A percentile compares a stretch with the other conserved stretches of the same genome.
phyloP scores from a whole-genome alignment of 2,113 vertebrate species.

The Eonycteris spelaea region DNA sequence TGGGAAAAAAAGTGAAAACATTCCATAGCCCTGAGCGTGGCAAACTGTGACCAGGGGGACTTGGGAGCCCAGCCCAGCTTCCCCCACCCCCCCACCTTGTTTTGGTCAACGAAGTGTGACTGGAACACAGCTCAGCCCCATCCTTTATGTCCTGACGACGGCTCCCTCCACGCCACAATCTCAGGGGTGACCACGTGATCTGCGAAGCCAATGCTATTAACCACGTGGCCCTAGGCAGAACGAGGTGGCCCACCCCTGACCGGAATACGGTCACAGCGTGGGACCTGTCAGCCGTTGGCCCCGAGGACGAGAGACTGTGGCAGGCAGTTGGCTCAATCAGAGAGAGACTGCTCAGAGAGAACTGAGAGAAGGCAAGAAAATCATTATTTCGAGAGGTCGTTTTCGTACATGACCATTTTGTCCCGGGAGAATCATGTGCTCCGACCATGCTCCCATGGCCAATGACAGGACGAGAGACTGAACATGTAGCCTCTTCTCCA shows the following conservation, averaged over 20 bases:
- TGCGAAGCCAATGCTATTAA: too few species aligned
- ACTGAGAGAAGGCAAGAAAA: neutral
- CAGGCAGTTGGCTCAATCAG: neutral
- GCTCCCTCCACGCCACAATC: neutral
- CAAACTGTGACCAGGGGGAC: too few species aligned
- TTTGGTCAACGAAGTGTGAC: neutral
- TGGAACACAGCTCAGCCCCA: neutral
- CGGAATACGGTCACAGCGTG: too few species aligned
- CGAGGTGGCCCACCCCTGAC: neutral
- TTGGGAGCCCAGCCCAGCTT: too few species aligned
- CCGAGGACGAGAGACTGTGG: neutral
- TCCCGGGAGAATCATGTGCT: neutral
- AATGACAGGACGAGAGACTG: too few species aligned
- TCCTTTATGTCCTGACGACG: accelerated
- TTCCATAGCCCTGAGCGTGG: accelerated
- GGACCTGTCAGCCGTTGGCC: neutral
- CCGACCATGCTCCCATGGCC: neutral
- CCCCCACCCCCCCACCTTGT: too few species aligned
- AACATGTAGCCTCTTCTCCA: neutral
- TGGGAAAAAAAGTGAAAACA: neutral
- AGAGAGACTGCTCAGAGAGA: neutral
- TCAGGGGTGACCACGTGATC: accelerated
- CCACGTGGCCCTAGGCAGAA: neutral
- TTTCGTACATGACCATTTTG: neutral
- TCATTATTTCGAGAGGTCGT: neutral